Evolutionary conservation across 2,113 vertebrate genomes (phyloP), one percentile per base, ranked within the genome.

Genomic region (Orthonyx spaldingii): DNA sequence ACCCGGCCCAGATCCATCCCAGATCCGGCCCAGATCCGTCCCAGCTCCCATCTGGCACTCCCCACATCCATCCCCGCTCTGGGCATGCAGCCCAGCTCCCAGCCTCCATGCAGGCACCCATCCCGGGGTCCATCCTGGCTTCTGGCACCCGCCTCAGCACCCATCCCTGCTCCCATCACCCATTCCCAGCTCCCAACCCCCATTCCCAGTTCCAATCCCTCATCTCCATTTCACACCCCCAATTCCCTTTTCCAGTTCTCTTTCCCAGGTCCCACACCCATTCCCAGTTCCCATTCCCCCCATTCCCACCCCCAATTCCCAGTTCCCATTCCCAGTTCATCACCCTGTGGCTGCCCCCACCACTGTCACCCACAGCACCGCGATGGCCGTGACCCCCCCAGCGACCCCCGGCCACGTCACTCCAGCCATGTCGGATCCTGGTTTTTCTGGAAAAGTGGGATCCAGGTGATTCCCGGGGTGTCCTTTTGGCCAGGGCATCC

Each of bases 351-450:
- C 72, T 16, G 84, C 72, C 64, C 33, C 72, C 55, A 61, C 84
- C 1, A 28, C 18, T 1, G 39, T 69, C 84, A 53, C 84, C 72
- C 84, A 61, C 39, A 87, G 72, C 39, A 16, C 33, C 1, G 8
- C 3, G 7, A 39, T 2, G 7, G 47, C 64, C 74, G 22, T 28
- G 2, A 4, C 8, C 14, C 11, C 15, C 7, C 7, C 3, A 0
- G 37, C 1, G 23, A 8, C 11, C 23, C 28, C 39, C 4, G 2
- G 47, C 65, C 75, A 9, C 7, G 4, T 8, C 24, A 1, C 64
- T 16, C 16, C 1, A 11, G 56, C 85, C 75, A 79, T 79, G 85
- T 1, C n/a, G 1, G 47, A 7, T 47, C 41, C 32, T 0, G 16
- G 8, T 10, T 47, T 9, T 47, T 41, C 75, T 41, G 56, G 24